phyloP scores from a whole-genome alignment of 92 coral and sea anemone genomes.

The Chrysogorgia sp. region DNA sequence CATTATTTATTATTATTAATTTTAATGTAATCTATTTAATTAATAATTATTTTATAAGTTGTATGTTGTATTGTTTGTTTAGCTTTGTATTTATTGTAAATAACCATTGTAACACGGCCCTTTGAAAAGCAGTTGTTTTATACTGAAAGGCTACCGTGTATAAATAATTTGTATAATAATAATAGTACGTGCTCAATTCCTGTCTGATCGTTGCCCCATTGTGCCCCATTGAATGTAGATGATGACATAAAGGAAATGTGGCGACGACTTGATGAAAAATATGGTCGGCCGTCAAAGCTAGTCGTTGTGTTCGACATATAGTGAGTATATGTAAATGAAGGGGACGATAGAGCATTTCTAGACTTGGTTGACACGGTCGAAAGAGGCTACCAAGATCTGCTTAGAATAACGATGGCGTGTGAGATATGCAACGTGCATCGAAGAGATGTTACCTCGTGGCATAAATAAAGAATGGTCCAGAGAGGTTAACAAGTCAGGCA shows the following conservation, averaged over 20 bases:
- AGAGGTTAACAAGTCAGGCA: too few species aligned
- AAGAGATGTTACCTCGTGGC: slow-evolving; percentile 46
- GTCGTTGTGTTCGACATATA: slow-evolving; percentile 14
- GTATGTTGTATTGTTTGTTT: too few species aligned
- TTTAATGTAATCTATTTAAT: too few species aligned
- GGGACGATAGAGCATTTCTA: slow-evolving; percentile 13
- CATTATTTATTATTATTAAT: too few species aligned
- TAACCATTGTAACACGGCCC: too few species aligned
- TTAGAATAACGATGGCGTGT: slow-evolving; percentile 25
- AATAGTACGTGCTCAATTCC: slow-evolving; percentile 28
- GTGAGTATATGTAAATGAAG: slow-evolving; percentile 19
- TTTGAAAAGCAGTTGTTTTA: too few species aligned
- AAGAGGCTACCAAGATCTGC: too few species aligned
- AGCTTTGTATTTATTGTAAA: too few species aligned
- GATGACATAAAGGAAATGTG: slow-evolving; percentile 43
- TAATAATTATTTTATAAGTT: too few species aligned
- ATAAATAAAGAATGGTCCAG: slow-evolving; percentile 40
- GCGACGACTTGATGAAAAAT: slow-evolving; percentile 51
- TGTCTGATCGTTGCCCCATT: slow-evolving; percentile 1
- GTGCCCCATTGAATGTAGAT: slow-evolving; percentile 33
- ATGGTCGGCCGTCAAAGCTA: slow-evolving; percentile 39
- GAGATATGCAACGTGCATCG: slow-evolving; percentile 46
- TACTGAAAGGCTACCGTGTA: too few species aligned
- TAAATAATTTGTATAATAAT: too few species aligned
- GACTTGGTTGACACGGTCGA: not conserved